Evolutionary conservation across 2,888 invertebrate species (phyloP), one percentile per base, ranked within the genome.

Genomic region (Dryadula phaetusa): DNA sequence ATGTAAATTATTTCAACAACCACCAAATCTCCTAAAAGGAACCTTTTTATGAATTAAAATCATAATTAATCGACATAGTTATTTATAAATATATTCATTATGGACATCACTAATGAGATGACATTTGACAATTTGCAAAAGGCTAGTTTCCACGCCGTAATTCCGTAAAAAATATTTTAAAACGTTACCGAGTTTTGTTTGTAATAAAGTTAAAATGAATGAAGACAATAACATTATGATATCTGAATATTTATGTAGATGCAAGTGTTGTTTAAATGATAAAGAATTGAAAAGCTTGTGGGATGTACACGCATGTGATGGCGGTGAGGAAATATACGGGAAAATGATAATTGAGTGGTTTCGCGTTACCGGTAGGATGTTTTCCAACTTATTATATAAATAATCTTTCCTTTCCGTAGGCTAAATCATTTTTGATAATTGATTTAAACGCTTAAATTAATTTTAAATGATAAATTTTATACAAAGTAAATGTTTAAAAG

Each of bases 311-410:
- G 40, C 40, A 7, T 74, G 58, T 20, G 75, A 80, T 34, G 84
- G 75, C 5, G 75, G 77, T 1, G 25, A 46, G 0, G 86, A 85
- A 78, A 73, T 83, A 12, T 89, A 85, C 60, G 89, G 85, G 0
- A 77, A 83, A 60, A 88, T 89, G 85, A 71, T 90, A 1, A 72
- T 76, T 1, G 77, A 88, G 64, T 89, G n/a, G 88, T 74, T 90
- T 86, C 75, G 74, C 76, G 12, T 72, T 89, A 22, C 67, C 79
- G 69, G 89, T 89, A 73, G 84, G 63, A 20, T 20, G 3, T 12
- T 22, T 46, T 8, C 8, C 16, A 0, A 1, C 7, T 40, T 42
- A 44, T 44, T 44, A 18, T 44, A n/a, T 18, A 44, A 6, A 16
- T 16, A 44, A 44, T 44, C 6, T 32, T 32, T 32, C 7, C 5